phyloP scores from a whole-genome alignment of 2,888 invertebrate species.

The Eilema caniola region DNA sequence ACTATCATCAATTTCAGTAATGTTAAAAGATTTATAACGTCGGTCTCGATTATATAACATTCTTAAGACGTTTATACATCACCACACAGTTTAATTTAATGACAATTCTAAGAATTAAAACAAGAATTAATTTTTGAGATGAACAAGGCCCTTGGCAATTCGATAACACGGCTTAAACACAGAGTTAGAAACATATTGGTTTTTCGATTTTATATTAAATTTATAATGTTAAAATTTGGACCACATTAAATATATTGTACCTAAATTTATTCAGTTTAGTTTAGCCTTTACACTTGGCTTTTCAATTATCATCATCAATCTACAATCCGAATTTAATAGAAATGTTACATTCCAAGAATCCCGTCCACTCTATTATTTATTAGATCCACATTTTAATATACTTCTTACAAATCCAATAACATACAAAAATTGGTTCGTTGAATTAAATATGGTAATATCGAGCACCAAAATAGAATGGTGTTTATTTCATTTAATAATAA shows the following conservation, averaged over 20 bases:
- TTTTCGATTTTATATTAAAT: too few species aligned
- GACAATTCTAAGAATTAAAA: constrained; percentile 24
- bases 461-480: not conserved
- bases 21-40: constrained; percentile 9
- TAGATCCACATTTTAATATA: not conserved
- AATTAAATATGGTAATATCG: not conserved
- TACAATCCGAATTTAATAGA: not conserved
- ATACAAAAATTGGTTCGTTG: not conserved
- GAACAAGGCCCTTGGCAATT: constrained; percentile 33
- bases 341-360: not conserved
- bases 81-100: constrained; percentile 19
- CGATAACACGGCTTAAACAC: constrained; percentile 30
- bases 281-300: too few species aligned
- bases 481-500: not conserved
- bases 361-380: not conserved
- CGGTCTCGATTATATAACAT: constrained; percentile 42
- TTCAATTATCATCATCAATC: not conserved
- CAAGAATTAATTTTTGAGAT: constrained; percentile 34
- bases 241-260: not conserved
- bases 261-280: too few species aligned
- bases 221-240: too few species aligned
- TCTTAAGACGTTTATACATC: constrained; percentile 38
- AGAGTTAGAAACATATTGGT: constrained; percentile 20
- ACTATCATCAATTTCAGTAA: too few species aligned
- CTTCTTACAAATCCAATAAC: not conserved